A percentile compares a stretch with the other conserved stretches of the same genome.
Evolutionary conservation across 2,797 vertebrate species (phyloP).

Genomic region (Epinephelus malabaricus): DNA sequence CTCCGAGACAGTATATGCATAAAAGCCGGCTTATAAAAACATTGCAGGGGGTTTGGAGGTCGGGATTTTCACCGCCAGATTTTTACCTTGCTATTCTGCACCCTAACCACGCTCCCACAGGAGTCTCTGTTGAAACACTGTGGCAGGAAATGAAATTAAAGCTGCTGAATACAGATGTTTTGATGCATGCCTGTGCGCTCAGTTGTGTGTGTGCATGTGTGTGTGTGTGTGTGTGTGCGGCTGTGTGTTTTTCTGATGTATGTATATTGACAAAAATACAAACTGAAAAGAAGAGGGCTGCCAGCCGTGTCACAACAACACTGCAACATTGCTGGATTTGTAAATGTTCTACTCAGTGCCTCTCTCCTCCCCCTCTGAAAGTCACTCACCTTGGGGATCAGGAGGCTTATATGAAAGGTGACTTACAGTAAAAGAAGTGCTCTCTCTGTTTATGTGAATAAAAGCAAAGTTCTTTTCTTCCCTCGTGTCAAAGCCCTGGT

Average conservation of each 20-base stretch:
- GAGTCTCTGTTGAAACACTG: conserved; percentile 48
- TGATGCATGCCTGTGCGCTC: conserved; percentile 35
- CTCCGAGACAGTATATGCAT: conserved; percentile 82
- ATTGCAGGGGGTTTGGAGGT: conserved; percentile 69
- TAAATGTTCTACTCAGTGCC: conserved; percentile 54
- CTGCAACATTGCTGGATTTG: conserved; percentile 55
- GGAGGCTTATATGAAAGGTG: conserved; percentile 69
- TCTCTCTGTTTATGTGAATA: conserved; percentile 47
- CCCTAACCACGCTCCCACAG: conserved; percentile 59
- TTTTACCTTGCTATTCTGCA: conserved; percentile 69
- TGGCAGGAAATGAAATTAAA: conserved; percentile 77
- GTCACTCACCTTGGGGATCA: conserved; percentile 69
- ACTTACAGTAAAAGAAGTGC: conserved; percentile 55
- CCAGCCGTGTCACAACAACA: conserved; percentile 43
- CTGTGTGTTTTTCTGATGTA: conserved; percentile 26
- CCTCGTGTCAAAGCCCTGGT: conserved; percentile 1
- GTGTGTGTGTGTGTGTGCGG: neutral
- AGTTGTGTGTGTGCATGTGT: neutral
- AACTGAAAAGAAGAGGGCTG: conserved; percentile 48
- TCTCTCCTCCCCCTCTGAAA: conserved; percentile 35
- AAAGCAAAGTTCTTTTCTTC: conserved; percentile 49
- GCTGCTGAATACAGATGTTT: conserved; percentile 78
- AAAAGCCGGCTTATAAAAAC: conserved; percentile 75
- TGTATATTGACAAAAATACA: conserved; percentile 49
- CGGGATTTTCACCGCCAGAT: conserved; percentile 56